Base-by-base conservation (phyloP, 2,113 vertebrate species). In the Cariama cristata region DNA sequence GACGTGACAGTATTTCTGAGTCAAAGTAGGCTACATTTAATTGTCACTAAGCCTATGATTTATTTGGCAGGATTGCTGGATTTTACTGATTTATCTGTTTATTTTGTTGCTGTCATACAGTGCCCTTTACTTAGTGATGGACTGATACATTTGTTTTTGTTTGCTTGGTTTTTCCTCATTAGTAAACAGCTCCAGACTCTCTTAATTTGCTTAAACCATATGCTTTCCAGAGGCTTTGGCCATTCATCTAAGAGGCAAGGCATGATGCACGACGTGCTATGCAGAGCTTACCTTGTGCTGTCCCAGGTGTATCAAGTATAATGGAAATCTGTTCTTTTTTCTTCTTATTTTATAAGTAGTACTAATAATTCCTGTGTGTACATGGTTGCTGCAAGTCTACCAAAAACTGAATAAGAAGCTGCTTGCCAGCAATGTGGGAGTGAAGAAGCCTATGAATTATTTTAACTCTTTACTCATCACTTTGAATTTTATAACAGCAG, bases 51-150 rank as follows among this genome's bases (percentile, higher is more conserved):
- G 66, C 45, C 67, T 86, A n/a, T 95, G 93, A 96, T 95, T 94
- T 96, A 94, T 92, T 94, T 93, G 91, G 73, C 80, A 96, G 69
- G 73, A 87, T 97, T 95, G 92, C 60, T 79, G 72, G 73, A 81
- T 87, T 96, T 93, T 91, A 85, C 88, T 92, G 95, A 96, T 93
- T 95, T 95, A 96, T 97, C 92, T 96, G 89, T 97, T 97, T 97
- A 82, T 97, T 96, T 94, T 96, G 69, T 62, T 81, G 52, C 73
- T 97, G 93, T 95, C 89, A 91, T 69, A 89, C 58, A 82, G 28
- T 75, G 86, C 86, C 89, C 95, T 97, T 97, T 97, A 85, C 69
- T 95, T 85, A 69, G 64, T 73, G 91, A 95, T 79, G 86, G 83
- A 52, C 94, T 91, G 93, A 95, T 93, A 93, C 62, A 67, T 92